A percentile compares a stretch with the other conserved stretches of the same genome.
These are phyloP conservation scores for Thunnus thynnus DNA, from an alignment of 2,113 vertebrate species.

Conservation along the genomic window DNA sequence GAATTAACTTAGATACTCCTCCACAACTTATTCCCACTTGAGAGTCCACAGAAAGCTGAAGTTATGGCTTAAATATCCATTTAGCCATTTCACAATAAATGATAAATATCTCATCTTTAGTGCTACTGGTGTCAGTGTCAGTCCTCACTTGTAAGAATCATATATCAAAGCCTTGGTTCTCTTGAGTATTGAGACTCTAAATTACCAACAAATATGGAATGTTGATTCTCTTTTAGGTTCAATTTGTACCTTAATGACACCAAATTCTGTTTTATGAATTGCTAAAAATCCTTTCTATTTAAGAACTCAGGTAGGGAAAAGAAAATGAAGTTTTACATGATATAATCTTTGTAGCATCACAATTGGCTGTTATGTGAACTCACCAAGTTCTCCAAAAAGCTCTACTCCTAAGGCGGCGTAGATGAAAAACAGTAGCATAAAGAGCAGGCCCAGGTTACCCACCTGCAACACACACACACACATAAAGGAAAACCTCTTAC, in stretches of 20 bases:
- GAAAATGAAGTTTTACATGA: background rate
- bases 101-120: no score
- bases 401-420: constrained; percentile 98
- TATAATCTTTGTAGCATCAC: background rate
- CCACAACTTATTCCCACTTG: background rate
- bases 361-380: constrained; percentile 64
- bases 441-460: constrained; percentile 98
- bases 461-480: constrained; percentile 87
- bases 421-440: constrained; percentile 99
- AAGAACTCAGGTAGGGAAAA: background rate
- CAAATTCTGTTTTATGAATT: no score
- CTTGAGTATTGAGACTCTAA: no score
- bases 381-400: constrained; percentile 97
- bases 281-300: no score
- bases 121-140: no score
- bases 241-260: no score
- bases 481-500: background rate
- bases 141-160: no score
- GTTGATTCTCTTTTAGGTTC: no score
- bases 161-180: no score
- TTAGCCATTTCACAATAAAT: no score
- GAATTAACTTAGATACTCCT: background rate
- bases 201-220: no score
- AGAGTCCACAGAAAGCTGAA: background rate
- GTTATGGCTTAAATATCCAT: background rate